Evolutionary conservation across 92 coral and sea anemone genomes (phyloP).

Genomic region (Palythoa grandis): DNA sequence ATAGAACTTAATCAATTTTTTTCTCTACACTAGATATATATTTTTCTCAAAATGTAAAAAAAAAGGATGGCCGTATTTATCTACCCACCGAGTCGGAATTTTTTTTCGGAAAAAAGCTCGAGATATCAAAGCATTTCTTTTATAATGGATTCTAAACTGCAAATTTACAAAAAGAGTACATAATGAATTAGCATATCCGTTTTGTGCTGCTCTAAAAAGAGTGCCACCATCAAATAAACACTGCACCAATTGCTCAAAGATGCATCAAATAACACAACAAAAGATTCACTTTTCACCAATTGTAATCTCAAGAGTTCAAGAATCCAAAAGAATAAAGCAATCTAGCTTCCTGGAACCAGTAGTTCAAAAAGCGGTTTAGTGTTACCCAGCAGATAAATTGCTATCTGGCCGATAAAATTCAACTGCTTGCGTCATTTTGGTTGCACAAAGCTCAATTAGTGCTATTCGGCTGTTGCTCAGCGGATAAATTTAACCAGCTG

Average conservation of each 20-base stretch:
- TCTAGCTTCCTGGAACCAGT: neutral
- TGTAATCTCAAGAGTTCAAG: neutral
- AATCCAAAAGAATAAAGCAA: neutral
- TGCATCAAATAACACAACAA: too few species aligned
- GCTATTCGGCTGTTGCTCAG: too few species aligned
- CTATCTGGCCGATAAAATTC: too few species aligned
- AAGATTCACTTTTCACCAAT: neutral
- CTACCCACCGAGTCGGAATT: neutral
- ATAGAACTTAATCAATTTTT: too few species aligned
- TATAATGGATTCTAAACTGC: neutral
- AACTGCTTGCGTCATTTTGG: too few species aligned
- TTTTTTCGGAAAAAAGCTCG: neutral
- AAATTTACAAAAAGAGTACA: neutral
- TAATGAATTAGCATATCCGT: neutral
- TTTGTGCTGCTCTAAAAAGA: neutral
- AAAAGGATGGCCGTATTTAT: too few species aligned
- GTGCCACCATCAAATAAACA: neutral
- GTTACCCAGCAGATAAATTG: too few species aligned
- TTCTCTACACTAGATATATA: too few species aligned
- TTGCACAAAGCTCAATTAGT: too few species aligned
- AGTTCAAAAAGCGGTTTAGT: too few species aligned
- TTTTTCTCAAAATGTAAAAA: too few species aligned
- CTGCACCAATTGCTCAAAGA: neutral
- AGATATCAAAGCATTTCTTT: neutral
- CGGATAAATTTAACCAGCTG: too few species aligned